Percentiles rank a stretch among this genome's conserved stretches.
phyloP scores from a whole-genome alignment of 64 coral and sea anemone species.

The Catalaphyllia jardinei region DNA sequence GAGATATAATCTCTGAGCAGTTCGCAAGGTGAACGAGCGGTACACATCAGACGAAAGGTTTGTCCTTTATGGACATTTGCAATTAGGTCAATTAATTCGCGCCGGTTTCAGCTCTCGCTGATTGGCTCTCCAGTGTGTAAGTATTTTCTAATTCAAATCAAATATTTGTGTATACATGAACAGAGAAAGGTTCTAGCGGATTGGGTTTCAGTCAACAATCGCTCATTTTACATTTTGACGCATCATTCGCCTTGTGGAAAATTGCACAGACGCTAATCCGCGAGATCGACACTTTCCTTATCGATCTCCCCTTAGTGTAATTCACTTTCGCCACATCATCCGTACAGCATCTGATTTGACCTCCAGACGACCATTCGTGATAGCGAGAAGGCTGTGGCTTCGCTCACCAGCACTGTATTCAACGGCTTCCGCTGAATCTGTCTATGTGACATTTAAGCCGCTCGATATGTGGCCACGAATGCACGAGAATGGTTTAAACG shows the following conservation, averaged over 20 bases:
- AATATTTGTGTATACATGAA: constrained; percentile 32
- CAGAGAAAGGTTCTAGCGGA: constrained; percentile 21
- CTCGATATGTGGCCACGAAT: constrained; percentile 43
- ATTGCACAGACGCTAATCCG: constrained; percentile 32
- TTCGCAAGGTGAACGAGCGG: constrained; percentile 9
- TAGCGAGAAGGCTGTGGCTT: constrained; percentile 16
- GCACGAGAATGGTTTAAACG: neutral
- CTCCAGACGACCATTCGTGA: constrained; percentile 17
- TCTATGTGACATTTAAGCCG: constrained; percentile 40
- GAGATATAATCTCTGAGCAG: neutral
- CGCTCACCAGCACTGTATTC: neutral
- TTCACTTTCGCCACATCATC: constrained; percentile 41
- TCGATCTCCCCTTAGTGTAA: constrained; percentile 16
- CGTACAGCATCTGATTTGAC: constrained; percentile 29
- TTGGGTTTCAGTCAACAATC: constrained; percentile 42
- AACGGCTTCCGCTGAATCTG: constrained; percentile 12
- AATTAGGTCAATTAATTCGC: constrained; percentile 46
- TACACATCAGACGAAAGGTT: neutral
- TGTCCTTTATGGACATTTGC: neutral
- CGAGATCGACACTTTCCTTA: neutral
- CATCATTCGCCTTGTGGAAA: constrained; percentile 19
- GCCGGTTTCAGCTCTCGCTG: constrained; percentile 7
- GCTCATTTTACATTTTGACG: constrained; percentile 57
- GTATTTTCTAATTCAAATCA: constrained; percentile 39
- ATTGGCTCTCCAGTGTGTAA: constrained; percentile 29